Conservation (phyloP, 2,113 vertebrate genomes). For the Heliornis fulica region DNA sequence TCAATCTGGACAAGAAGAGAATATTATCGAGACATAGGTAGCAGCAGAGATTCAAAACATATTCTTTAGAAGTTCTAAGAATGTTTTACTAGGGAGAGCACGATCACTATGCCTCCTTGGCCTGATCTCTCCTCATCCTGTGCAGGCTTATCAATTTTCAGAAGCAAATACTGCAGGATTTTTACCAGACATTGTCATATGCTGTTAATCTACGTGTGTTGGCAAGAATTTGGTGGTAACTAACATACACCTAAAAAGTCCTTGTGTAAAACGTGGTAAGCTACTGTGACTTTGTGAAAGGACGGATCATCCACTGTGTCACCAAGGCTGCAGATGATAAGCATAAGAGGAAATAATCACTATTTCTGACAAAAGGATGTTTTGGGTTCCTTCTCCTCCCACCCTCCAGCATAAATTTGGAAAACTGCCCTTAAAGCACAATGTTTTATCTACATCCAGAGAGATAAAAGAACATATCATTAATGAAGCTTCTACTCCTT, state of each 20-base stretch:
- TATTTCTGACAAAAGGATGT: not conserved
- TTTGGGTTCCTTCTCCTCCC: not conserved
- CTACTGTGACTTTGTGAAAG: not conserved
- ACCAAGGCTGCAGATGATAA: not conserved
- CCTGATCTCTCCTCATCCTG: not conserved
- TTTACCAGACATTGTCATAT: slow-evolving; percentile 7
- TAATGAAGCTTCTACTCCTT: not conserved
- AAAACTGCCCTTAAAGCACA: not conserved
- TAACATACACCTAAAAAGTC: not conserved
- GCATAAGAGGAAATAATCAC: too few species aligned
- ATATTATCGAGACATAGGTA: not conserved
- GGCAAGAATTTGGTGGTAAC: not conserved
- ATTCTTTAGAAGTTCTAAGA: not conserved
- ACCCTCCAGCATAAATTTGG: not conserved
- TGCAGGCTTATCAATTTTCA: not conserved
- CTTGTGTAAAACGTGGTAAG: slow-evolving; percentile 5
- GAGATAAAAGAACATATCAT: not conserved
- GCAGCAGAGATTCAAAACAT: not conserved
- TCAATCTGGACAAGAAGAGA: not conserved
- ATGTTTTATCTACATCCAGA: not conserved
- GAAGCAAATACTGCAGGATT: not conserved
- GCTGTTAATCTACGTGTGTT: not conserved
- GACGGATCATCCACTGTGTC: not conserved
- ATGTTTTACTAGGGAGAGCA: not conserved
- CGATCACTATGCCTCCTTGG: not conserved